Base-by-base conservation (phyloP, 2,888 invertebrate species). In the Serripes groenlandicus region DNA sequence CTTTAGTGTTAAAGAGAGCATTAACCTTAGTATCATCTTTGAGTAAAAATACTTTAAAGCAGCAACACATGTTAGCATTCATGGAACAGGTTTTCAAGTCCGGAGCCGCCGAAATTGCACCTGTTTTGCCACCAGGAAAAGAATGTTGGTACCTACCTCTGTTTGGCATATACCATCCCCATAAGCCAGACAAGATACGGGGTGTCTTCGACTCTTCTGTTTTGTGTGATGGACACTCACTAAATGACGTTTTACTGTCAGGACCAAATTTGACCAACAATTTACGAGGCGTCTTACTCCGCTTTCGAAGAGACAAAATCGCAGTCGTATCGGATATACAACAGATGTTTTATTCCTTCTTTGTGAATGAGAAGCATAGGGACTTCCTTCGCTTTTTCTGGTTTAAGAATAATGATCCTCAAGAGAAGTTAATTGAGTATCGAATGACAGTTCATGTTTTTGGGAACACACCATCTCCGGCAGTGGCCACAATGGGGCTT, bases 291-390 rank as follows among this genome's bases (percentile, higher is more conserved):
- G 75, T 87, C 3, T 52, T 88, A 3, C 26, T 52, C 5, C 4
- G 86, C 3, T 88, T 88, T 66, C 26, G 87, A 26, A 60, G 62
- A 37, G 76, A 81, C 28, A 15, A 7, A 11, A 52, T 78, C 21
- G 88, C 85, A 23, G 37, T 84, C 15, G 78, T 71, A 21, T 76
- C 75, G 21, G 88, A 88, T 54, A 82, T 87, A 21, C 35, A 88
- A 42, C 84, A 85, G 42, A 88, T 88, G 85, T 88, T 88, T 32
- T 77, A 87, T 37, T 52, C 62, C 62, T 88, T 89, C 54, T 15
- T 54, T 11, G 84, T 87, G 0, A 42, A n/a, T n/a, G 56, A 83
- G 15, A 64, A 85, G 0, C 83, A 89, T 32, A 76, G 82, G 32
- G 75, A 84, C 52, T 85, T 68, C 42, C 72, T 87, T 21, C n/a